phyloP scores from a whole-genome alignment of 2,888 invertebrate genomes.

The Trachelus stipa region DNA sequence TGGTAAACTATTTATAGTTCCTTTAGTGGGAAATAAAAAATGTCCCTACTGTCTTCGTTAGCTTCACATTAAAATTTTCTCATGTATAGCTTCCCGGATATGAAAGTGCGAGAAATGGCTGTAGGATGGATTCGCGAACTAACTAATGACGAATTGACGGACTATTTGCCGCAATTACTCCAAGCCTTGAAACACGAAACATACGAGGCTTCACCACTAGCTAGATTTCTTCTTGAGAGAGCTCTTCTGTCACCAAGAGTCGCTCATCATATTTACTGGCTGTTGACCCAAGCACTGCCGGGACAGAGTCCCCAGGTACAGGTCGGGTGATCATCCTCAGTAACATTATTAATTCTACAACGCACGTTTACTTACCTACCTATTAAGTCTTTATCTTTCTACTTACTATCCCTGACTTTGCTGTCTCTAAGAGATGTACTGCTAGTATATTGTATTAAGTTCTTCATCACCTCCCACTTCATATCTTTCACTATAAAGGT shows the following conservation, averaged over 20 bases:
- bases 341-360: constrained; percentile 9
- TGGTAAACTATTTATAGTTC: constrained; percentile 71
- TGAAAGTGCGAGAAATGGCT: constrained; percentile 86
- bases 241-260: constrained; percentile 89
- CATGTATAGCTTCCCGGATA: constrained; percentile 86
- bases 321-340: constrained; percentile 29
- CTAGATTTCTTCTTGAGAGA: constrained; percentile 83
- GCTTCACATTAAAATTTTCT: background rate
- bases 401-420: background rate
- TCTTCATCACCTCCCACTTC: background rate
- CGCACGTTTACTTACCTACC: background rate
- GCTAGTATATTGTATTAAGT: constrained; percentile 1
- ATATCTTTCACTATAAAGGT: background rate
- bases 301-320: constrained; percentile 83
- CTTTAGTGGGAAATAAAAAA: background rate
- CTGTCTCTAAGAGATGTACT: constrained; percentile 15
- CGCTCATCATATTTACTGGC: constrained; percentile 96
- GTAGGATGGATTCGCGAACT: constrained; percentile 84
- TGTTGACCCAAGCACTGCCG: constrained; percentile 85
- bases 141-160: constrained; percentile 88
- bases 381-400: background rate
- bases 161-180: constrained; percentile 92
- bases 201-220: constrained; percentile 89
- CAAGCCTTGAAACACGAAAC: constrained; percentile 92
- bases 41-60: background rate